Evolutionary conservation across 2,113 vertebrate genomes (phyloP).

Genomic region (Channa maculata): DNA sequence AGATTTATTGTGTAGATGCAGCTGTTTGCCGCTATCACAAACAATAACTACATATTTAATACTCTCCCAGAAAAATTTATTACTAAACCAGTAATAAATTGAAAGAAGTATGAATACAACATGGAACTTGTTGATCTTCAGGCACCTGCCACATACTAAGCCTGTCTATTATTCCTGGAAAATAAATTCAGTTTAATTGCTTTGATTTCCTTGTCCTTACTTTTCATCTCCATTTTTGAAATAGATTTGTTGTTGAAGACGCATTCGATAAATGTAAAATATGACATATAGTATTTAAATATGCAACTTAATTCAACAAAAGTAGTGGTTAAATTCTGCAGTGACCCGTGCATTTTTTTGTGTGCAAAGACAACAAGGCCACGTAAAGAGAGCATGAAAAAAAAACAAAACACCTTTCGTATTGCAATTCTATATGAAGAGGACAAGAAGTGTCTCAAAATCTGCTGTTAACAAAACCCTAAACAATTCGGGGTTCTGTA

Average conservation of each 20-base stretch:
- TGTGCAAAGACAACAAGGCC: not conserved
- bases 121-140: not conserved
- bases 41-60: not conserved
- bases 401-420: slow-evolving; percentile 9
- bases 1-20: slow-evolving; percentile 12
- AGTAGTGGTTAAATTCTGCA: not conserved
- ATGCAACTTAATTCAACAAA: not conserved
- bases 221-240: not conserved
- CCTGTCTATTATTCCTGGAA: not conserved
- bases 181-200: not conserved
- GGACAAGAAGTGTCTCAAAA: slow-evolving; percentile 56
- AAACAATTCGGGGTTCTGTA: slow-evolving; percentile 51
- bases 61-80: not conserved
- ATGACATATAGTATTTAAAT: not conserved
- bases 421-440: slow-evolving; percentile 1
- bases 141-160: not conserved
- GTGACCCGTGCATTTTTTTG: not conserved
- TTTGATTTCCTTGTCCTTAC: not conserved
- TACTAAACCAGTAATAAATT: not conserved
- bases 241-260: not conserved
- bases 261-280: not conserved
- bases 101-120: not conserved
- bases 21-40: slow-evolving; percentile 8
- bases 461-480: slow-evolving; percentile 54
- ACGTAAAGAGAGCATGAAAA: slow-evolving; percentile 20